phyloP scores from a whole-genome alignment of 1,140 invertebrate species.

The Lasioglossum albipes region DNA sequence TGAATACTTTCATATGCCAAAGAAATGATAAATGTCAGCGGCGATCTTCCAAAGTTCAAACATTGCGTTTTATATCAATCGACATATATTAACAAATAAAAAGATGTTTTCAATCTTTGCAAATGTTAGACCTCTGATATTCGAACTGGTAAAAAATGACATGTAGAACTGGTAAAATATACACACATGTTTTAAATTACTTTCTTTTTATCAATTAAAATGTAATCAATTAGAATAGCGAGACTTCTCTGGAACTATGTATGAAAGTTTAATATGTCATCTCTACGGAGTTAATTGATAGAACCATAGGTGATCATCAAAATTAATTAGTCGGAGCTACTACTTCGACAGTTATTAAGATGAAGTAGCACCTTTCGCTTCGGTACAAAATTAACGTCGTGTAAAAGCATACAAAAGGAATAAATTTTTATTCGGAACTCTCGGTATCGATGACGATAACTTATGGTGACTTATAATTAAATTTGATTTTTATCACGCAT shows the following conservation, averaged over 20 bases:
- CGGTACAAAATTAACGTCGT: background rate
- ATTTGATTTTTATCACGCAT: background rate
- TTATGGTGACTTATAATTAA: background rate
- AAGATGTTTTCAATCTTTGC: too few species aligned
- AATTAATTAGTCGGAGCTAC: background rate
- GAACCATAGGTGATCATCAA: background rate
- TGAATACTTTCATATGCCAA: background rate
- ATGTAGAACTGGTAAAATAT: too few species aligned
- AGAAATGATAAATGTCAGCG: background rate
- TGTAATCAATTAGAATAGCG: too few species aligned
- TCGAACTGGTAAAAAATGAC: too few species aligned
- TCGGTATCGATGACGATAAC: background rate
- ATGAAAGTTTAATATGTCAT: background rate
- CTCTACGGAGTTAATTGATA: background rate
- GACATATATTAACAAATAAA: too few species aligned
- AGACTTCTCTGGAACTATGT: too few species aligned
- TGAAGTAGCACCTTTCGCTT: background rate
- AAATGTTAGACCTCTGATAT: too few species aligned
- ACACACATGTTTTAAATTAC: too few species aligned
- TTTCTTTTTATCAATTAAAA: too few species aligned
- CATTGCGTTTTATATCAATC: too few species aligned
- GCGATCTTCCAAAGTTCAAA: background rate
- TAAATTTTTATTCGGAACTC: background rate
- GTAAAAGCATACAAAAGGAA: background rate
- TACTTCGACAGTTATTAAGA: background rate